phyloP scores from a whole-genome alignment of 2,113 vertebrate genomes.

The Mixornis gularis region DNA sequence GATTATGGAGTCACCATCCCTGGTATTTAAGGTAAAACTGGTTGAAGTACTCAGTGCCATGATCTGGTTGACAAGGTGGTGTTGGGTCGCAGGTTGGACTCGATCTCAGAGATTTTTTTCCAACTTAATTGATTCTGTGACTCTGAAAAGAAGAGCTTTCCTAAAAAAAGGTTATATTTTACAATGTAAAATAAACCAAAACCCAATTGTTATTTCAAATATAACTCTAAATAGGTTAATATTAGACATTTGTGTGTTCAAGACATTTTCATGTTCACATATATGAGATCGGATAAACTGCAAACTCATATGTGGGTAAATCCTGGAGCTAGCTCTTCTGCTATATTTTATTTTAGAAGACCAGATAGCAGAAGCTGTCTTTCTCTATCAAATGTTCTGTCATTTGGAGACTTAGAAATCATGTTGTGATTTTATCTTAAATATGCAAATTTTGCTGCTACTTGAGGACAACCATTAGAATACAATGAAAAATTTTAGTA shows the following conservation, averaged over 20 bases:
- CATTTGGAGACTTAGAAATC: neutral
- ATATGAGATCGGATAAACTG: neutral
- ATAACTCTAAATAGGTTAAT: neutral
- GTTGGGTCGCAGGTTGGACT: too few species aligned
- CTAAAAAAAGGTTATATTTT: neutral
- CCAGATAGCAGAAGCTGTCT: neutral
- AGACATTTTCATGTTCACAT: neutral
- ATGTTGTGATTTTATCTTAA: neutral
- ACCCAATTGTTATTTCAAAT: neutral
- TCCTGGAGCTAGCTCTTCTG: neutral
- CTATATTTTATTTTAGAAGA: neutral
- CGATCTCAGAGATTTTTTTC: neutral
- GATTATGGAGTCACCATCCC: accelerated
- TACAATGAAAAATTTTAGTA: neutral
- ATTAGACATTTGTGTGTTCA: neutral
- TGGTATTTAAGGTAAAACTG: neutral
- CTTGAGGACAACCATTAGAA: neutral
- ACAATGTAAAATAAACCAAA: neutral
- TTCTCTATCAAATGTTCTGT: neutral
- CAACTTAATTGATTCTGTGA: neutral
- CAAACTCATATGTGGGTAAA: neutral
- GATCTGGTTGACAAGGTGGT: neutral
- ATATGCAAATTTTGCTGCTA: neutral
- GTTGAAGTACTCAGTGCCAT: neutral
- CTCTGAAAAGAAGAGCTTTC: neutral